phyloP scores from a whole-genome alignment of 2,888 invertebrate species.

The Ypsolopha scabrella region DNA sequence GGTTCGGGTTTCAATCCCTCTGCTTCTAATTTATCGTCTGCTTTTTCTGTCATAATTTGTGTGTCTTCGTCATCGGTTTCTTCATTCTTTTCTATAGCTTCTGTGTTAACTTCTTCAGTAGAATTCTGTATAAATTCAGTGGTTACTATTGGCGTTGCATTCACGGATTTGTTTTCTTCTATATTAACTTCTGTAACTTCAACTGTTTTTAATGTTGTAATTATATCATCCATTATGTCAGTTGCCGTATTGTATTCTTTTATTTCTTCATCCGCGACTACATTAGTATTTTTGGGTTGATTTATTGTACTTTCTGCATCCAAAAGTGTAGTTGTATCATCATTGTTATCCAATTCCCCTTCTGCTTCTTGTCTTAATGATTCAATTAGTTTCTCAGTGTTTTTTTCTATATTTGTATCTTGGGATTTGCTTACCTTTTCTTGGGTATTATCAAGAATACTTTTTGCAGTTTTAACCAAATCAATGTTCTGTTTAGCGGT shows the following conservation, averaged over 20 bases:
- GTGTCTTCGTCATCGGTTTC: no score
- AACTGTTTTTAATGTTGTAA: neutral
- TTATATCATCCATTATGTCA: neutral
- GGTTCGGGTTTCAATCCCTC: no score
- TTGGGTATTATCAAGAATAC: no score
- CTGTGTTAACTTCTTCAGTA: neutral
- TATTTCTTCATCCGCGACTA: neutral
- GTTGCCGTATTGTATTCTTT: no score
- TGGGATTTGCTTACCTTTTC: no score
- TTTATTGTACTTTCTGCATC: neutral
- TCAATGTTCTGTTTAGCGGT: no score
- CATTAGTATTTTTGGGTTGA: neutral
- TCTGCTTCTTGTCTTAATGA: constrained; percentile 7
- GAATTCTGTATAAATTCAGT: no score
- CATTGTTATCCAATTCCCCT: neutral
- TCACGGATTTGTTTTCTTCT: neutral
- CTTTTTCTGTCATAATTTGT: no score
- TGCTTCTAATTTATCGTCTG: no score
- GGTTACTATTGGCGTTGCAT: neutral
- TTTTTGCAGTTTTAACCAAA: no score
- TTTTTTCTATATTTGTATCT: neutral
- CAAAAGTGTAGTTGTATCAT: neutral
- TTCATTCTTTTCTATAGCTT: neutral
- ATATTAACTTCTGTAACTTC: neutral
- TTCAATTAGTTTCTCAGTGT: neutral